Percentiles rank a stretch among this genome's conserved stretches.
These are phyloP conservation scores for Drosophila mulleri DNA, from an alignment of 2,888 invertebrate species.

Conservation along the genomic window DNA sequence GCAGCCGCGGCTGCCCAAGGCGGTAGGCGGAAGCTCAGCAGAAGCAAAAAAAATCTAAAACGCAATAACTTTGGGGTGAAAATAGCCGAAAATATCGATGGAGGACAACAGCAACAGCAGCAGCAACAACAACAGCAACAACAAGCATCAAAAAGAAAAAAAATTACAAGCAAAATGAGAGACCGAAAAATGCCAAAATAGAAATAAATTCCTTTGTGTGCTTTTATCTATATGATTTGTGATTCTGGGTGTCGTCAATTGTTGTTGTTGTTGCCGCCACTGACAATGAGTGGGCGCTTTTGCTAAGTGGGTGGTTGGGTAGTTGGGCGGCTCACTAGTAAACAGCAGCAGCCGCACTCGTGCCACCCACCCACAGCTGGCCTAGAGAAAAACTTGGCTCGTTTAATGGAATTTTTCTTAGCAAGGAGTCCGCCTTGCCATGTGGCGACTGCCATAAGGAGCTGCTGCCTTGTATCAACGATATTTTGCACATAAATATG, in stretches of 20 bases:
- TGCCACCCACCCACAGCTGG: constrained; percentile 28
- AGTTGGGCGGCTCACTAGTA: constrained; percentile 29
- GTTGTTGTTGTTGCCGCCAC: constrained; percentile 64
- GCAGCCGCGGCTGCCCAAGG: constrained; percentile 61
- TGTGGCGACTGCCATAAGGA: constrained; percentile 56
- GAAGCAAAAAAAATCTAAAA: constrained; percentile 63
- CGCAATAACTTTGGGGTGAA: constrained; percentile 81
- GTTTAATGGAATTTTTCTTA: constrained; percentile 50
- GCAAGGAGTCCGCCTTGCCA: constrained; percentile 37
- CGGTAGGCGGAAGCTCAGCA: constrained; percentile 47
- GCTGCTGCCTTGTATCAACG: constrained; percentile 58
- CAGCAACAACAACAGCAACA: constrained; percentile 20
- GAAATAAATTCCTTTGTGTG: constrained; percentile 84
- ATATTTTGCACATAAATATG: constrained; percentile 83
- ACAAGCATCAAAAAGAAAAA: constrained; percentile 24
- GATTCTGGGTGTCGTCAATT: constrained; percentile 82
- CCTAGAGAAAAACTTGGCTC: constrained; percentile 35
- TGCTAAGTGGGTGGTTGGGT: constrained; percentile 25
- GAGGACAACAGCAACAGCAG: constrained; percentile 51
- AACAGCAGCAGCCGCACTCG: constrained; percentile 3
- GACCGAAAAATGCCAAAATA: constrained; percentile 75
- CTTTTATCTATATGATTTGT: constrained; percentile 85
- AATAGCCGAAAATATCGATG: constrained; percentile 82
- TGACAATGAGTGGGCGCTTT: constrained; percentile 75
- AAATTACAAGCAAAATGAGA: constrained; percentile 64